phyloP scores from a whole-genome alignment of 2,113 vertebrate genomes.

The Nansenia antarctica region DNA sequence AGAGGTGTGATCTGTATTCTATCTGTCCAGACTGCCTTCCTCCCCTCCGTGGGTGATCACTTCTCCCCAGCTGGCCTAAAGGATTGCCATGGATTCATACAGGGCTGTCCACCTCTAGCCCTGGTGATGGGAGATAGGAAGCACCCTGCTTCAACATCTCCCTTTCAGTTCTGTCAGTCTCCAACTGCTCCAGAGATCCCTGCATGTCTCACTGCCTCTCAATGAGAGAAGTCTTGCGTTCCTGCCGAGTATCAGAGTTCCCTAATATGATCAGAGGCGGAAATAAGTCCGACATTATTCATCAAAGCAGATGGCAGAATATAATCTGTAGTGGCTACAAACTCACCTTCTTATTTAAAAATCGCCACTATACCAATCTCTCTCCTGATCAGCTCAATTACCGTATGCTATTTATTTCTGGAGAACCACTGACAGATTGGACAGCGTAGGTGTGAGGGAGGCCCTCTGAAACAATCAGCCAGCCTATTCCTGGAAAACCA shows the following conservation, averaged over 20 bases:
- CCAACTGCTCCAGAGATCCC: neutral
- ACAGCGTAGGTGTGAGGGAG: neutral
- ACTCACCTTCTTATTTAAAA: no score
- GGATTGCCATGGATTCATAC: slow-evolving; percentile 17
- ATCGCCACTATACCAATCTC: neutral
- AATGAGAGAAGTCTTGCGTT: neutral
- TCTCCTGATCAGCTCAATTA: neutral
- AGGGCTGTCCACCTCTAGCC: neutral
- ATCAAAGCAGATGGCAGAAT: neutral
- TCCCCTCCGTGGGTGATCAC: slow-evolving; percentile 13
- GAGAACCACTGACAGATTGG: neutral
- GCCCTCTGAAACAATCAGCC: neutral
- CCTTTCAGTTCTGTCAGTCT: no score
- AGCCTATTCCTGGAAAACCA: slow-evolving; percentile 9
- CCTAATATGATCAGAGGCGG: neutral
- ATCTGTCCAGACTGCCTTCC: slow-evolving; percentile 26
- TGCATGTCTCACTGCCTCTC: neutral
- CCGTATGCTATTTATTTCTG: neutral
- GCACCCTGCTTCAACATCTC: neutral
- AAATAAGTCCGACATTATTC: neutral
- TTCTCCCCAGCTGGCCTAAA: slow-evolving; percentile 22
- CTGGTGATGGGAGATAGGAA: neutral
- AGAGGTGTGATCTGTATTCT: slow-evolving; percentile 22
- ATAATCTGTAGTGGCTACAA: neutral
- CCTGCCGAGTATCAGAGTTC: neutral